A percentile compares a stretch with the other conserved stretches of the same genome.
phyloP scores from a whole-genome alignment of 2,888 invertebrate genomes.

The Erebia palarica region DNA sequence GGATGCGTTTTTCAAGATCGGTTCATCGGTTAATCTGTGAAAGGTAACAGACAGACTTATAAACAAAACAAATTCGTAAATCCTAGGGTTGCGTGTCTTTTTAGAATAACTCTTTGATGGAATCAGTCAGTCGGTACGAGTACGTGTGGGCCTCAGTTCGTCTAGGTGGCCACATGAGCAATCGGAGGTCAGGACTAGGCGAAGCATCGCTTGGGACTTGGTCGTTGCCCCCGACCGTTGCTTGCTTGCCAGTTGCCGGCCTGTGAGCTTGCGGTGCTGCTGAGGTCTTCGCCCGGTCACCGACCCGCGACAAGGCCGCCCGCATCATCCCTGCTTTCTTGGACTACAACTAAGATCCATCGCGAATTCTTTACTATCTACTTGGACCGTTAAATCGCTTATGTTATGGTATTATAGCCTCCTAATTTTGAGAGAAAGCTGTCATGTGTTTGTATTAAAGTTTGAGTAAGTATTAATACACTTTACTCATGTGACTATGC shows the following conservation, averaged over 20 bases:
- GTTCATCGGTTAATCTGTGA: background rate
- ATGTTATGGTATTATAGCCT: background rate
- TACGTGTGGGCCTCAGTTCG: slow-evolving; percentile 31
- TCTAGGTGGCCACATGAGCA: slow-evolving; percentile 36
- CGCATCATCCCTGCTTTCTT: slow-evolving; percentile 77
- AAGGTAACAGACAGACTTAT: background rate
- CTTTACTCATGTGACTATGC: too few species aligned
- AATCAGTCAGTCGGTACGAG: slow-evolving; percentile 6
- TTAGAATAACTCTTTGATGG: background rate
- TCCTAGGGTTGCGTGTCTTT: background rate
- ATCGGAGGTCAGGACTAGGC: slow-evolving; percentile 62
- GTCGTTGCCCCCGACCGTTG: slow-evolving; percentile 82
- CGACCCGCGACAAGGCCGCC: slow-evolving; percentile 80
- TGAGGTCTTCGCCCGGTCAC: slow-evolving; percentile 81
- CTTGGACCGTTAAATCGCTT: background rate
- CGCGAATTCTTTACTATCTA: slow-evolving; percentile 54
- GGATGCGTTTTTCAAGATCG: background rate
- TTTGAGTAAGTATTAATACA: too few species aligned
- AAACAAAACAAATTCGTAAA: background rate
- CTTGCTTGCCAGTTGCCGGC: slow-evolving; percentile 64
- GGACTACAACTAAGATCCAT: slow-evolving; percentile 56
- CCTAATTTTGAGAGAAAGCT: background rate
- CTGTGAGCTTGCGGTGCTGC: slow-evolving; percentile 61
- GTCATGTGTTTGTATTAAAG: too few species aligned
- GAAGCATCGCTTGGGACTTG: slow-evolving; percentile 63